phyloP scores from a whole-genome alignment of 2,797 vertebrate species.

The Triplophysa yarkandensis region DNA sequence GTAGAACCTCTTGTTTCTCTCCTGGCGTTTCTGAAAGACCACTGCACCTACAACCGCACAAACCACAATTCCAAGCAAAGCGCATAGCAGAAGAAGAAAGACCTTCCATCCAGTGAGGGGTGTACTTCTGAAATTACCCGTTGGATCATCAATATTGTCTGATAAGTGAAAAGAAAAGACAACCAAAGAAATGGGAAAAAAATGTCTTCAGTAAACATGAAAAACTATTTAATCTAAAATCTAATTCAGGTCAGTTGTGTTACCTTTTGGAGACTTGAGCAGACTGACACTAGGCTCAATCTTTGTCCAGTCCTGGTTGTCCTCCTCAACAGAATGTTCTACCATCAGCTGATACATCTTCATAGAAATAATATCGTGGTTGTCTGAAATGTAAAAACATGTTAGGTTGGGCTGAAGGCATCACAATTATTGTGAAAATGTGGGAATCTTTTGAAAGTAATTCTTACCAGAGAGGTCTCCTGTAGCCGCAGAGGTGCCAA shows the following conservation, averaged over 20 bases:
- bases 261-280: constrained; percentile 96
- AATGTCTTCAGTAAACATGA: background rate
- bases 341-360: constrained; percentile 98
- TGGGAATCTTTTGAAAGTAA: background rate
- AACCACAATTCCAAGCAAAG: constrained; percentile 91
- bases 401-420: background rate
- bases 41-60: constrained; percentile 94
- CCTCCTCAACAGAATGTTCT: constrained; percentile 91
- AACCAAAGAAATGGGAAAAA: background rate
- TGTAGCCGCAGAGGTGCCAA: constrained; percentile 92
- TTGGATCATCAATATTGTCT: constrained; percentile 96
- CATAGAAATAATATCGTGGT: constrained; percentile 98
- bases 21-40: constrained; percentile 97
- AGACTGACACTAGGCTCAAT: constrained; percentile 94
- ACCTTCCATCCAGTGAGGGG: constrained; percentile 97
- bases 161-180: constrained; percentile 24
- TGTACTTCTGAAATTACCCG: constrained; percentile 91
- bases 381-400: constrained; percentile 77
- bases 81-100: constrained; percentile 91
- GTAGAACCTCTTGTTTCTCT: constrained; percentile 98
- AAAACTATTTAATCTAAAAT: background rate
- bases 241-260: background rate
- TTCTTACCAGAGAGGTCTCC: constrained; percentile 92
- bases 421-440: background rate
- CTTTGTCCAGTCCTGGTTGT: constrained; percentile 94